Evolutionary conservation across 35 echinoderm and acorn worm species (phyloP), one percentile per base, ranked within the genome.

Genomic region (Acanthaster planci): DNA sequence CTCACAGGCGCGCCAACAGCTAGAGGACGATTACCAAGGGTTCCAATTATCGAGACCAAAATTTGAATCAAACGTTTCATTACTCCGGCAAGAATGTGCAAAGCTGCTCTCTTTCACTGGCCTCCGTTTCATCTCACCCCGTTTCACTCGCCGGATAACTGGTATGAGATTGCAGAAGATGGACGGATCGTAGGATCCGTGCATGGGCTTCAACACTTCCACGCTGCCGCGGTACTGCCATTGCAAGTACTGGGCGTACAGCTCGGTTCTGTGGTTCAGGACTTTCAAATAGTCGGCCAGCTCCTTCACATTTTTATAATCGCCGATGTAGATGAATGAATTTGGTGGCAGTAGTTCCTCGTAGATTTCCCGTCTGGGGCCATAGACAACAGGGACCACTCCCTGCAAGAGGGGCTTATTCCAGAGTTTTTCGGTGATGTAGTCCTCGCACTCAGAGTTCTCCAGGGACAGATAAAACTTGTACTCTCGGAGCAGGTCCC

Each of bases 381-480:
- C 90, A 87, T 54, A 81, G 4, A 92, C 90, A 29, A 92, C 77
- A n/a, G 90, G 90, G n/a, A 92, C 86, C 17, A 84, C 30, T n/a
- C 55, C 86, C 12, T 55, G 57, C 7, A 51, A 18, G 2, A 57
- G 78, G n/a, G 85, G 16, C 54, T 92, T 77, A 50, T 89, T 76
- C 90, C 90, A 92, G 2, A 87, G 22, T 68, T 87, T 87, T 67
- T 92, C 85, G 4, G 79, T 92, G 31, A 92, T 77, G 59, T 88
- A 84, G 32, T 92, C 86, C 1, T 68, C 77, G 81, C 90, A 92
- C 6, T 79, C 77, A 67, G 42, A 81, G 42, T 88, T 85, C 83
- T 92, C 90, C 34, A 92, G 47, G 23, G 90, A 77, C 39, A 92
- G 79, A 68, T 77, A 88, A 82, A 92, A 92, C 31, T 92, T 92